Evolutionary conservation across 1,140 invertebrate genomes (phyloP).

Genomic region (Phymorhynchus buccinoides): DNA sequence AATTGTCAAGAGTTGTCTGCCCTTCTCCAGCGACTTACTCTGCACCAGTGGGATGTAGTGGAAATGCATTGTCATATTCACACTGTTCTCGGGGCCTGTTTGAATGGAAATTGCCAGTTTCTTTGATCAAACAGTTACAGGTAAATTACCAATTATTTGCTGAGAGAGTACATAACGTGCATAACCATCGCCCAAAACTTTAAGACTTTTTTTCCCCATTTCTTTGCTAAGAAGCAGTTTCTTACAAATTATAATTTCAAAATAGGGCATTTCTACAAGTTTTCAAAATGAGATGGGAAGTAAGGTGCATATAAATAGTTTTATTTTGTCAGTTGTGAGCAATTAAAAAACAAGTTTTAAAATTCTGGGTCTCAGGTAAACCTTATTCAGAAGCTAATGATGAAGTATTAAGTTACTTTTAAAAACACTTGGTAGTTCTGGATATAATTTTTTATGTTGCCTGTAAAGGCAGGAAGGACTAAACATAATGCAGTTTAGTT

Average conservation of each 20-base stretch:
- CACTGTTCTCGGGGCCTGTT: conserved; percentile 35
- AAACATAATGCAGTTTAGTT: no score
- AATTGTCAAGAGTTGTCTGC: not conserved
- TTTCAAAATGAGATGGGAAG: no score
- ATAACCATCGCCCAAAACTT: not conserved
- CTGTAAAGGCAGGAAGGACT: no score
- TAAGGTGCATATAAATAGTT: not conserved
- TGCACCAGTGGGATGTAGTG: conserved; percentile 43
- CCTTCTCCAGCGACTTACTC: conserved; percentile 45
- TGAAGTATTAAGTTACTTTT: no score
- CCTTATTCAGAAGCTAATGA: not conserved
- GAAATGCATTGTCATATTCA: conserved; percentile 43
- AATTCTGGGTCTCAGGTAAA: not conserved
- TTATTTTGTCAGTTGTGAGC: not conserved
- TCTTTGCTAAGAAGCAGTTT: no score
- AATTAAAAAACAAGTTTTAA: not conserved
- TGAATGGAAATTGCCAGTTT: not conserved
- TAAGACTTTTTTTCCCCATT: conserved; percentile 6
- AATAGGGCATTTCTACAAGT: no score
- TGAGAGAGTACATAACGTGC: not conserved
- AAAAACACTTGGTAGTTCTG: no score
- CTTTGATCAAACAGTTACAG: conserved; percentile 14
- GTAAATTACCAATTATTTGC: not conserved
- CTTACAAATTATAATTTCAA: no score
- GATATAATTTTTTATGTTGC: no score